These are phyloP conservation scores for Bombyx mandarina DNA, from an alignment of 1,140 invertebrate genomes.

Conservation along the genomic window DNA sequence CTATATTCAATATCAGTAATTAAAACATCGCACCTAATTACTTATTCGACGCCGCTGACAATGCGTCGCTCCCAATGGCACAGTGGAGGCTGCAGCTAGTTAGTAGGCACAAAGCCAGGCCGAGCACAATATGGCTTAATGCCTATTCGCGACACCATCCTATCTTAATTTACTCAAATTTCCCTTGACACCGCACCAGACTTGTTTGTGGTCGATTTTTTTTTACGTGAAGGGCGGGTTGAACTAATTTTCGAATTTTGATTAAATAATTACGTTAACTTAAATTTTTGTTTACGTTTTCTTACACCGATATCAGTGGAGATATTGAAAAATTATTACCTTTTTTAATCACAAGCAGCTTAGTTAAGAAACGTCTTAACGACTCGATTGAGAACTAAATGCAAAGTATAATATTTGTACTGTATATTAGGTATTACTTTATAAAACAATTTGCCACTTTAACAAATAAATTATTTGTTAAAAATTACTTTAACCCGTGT, in stretches of 20 bases:
- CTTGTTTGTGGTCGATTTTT: conserved; percentile 45
- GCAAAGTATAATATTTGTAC: too few species aligned
- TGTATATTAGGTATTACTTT: too few species aligned
- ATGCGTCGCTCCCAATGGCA: conserved; percentile 27
- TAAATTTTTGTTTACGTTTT: too few species aligned
- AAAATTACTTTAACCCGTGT: too few species aligned
- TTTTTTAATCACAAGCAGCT: too few species aligned
- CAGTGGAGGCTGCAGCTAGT: conserved; percentile 42
- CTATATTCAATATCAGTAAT: conserved; percentile 19
- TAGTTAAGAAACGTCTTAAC: too few species aligned
- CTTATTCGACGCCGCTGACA: conserved; percentile 46
- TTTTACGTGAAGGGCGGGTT: conserved; percentile 28
- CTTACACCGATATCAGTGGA: too few species aligned
- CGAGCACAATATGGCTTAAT: conserved; percentile 37
- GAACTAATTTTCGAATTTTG: background rate
- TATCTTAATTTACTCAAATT: conserved; percentile 71
- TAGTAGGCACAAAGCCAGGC: conserved; percentile 50
- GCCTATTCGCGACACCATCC: conserved; percentile 66
- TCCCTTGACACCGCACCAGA: conserved; percentile 62
- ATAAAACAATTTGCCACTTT: too few species aligned
- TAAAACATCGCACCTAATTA: conserved; percentile 60
- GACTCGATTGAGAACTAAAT: too few species aligned
- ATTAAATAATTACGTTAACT: too few species aligned
- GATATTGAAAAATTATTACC: too few species aligned
- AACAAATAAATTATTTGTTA: too few species aligned